A percentile compares a stretch with the other conserved stretches of the same genome.
Conservation (phyloP, 2,797 vertebrate genomes). For the Nyctalus aviator region DNA sequence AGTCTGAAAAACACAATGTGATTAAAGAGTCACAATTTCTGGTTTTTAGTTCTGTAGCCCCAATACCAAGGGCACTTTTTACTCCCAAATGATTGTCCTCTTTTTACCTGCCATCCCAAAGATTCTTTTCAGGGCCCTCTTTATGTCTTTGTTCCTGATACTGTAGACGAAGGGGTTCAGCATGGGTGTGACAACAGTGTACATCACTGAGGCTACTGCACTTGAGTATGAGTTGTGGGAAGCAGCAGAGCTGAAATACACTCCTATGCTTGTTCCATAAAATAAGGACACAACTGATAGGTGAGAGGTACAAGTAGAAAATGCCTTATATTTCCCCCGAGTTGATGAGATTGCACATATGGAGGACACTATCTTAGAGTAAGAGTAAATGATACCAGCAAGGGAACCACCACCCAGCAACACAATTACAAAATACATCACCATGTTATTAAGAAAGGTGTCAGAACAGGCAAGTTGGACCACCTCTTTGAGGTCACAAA, state of each 20-base stretch:
- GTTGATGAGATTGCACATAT: background rate
- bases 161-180: background rate
- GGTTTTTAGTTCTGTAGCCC: background rate
- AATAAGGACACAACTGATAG: background rate
- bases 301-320: background rate
- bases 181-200: background rate
- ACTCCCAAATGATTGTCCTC: rapidly evolving
- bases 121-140: background rate
- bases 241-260: background rate
- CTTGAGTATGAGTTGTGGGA: background rate
- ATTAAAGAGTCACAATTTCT: background rate
- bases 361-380: background rate
- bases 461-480: background rate
- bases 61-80: background rate
- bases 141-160: background rate
- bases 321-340: background rate
- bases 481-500: background rate
- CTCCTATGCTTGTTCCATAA: background rate
- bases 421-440: background rate
- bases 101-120: background rate
- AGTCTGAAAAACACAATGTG: too few species aligned
- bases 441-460: background rate
- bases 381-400: background rate
- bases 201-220: background rate
- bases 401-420: background rate